Evolutionary conservation across 1,140 invertebrate species (phyloP), one percentile per base, ranked within the genome.

Genomic region (Drosophila virilis): DNA sequence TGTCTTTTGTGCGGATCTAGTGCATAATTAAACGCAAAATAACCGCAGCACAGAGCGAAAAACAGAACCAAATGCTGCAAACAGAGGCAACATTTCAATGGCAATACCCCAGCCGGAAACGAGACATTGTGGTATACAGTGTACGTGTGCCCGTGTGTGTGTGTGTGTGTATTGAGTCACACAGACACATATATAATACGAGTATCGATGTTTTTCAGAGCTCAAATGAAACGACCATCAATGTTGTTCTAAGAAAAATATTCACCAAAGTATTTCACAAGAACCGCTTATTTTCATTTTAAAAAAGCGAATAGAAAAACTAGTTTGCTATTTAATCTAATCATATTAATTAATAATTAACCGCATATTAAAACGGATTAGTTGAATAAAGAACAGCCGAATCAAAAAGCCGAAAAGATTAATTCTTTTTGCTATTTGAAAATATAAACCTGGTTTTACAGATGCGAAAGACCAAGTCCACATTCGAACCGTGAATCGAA

Each of bases 11-110:
- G 28, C 45, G 38, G 51, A 43, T 62, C 69, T 86, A 69, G 66
- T 86, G 66, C 71, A 85, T 85, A 85, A 85, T 88, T 85, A 85
- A 85, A 83, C 74, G 59, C 52, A 52, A 52, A 70, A 68, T 8
- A 15, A 43, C 7, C 13, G 2, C 5, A 66, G 78, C 78, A 70
- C 74, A 82, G 55, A 60, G 65, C 54, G 66, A 75, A 28, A 46
- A 71, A 59, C 33, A 48, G 48, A 67, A 60, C 45, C 38, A 42
- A 54, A 71, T 43, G 43, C 65, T 55, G 28, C 42, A 61, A 69
- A 32, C 58, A 42, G 50, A 48, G 45, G 12, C 15, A 59, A 48
- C 58, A 72, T 80, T 80, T 66, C 66, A 76, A 58, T 52, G 50
- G 64, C 50, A 61, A 69, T 48, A 17, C 43, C 40, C 32, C 50